phyloP scores from a whole-genome alignment of 1,140 invertebrate species.

The Papilio xuthus region DNA sequence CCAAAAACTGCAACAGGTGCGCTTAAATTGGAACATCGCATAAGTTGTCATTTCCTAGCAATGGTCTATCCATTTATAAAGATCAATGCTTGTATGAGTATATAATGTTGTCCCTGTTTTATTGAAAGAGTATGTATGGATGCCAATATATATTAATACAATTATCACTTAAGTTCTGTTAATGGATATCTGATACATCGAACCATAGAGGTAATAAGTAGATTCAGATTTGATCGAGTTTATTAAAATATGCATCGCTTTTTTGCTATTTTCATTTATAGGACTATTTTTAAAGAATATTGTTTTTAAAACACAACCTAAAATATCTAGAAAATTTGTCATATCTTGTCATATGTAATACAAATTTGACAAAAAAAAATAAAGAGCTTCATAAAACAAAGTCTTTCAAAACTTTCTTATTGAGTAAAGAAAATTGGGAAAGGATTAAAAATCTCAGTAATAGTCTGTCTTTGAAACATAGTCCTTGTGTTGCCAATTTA shows the following conservation, averaged over 20 bases:
- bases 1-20: too few relatives aligned
- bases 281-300: constrained; percentile 4
- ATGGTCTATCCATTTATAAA: too few relatives aligned
- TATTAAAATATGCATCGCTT: neutral
- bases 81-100: neutral
- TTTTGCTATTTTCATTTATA: neutral
- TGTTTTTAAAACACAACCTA: neutral
- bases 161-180: neutral
- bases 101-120: neutral
- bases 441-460: neutral
- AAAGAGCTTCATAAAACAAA: neutral
- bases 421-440: neutral
- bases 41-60: too few relatives aligned
- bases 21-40: too few relatives aligned
- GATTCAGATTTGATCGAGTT: neutral
- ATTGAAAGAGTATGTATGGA: neutral
- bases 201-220: neutral
- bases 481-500: neutral
- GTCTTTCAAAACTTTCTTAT: neutral
- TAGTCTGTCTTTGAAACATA: neutral
- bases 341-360: neutral
- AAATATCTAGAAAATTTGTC: neutral
- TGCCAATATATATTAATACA: neutral
- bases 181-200: neutral
- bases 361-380: neutral